Evolutionary conservation across 2,888 invertebrate species (phyloP).

Genomic region (Drosophila formosana): DNA sequence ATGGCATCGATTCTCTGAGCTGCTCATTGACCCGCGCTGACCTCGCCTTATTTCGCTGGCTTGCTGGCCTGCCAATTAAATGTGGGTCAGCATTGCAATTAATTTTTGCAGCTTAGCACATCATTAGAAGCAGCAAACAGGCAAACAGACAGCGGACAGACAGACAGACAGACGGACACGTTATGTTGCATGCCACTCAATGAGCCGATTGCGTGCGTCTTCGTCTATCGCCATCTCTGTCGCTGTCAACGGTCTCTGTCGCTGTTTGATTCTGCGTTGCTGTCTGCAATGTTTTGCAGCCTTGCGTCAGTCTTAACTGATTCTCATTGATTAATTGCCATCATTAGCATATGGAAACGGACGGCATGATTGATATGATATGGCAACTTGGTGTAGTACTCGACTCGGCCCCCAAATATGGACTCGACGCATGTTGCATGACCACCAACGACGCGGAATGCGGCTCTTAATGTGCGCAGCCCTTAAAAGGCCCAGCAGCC

Average conservation of each 20-base stretch:
- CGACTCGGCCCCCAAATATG: conserved; percentile 29
- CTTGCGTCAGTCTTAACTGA: conserved; percentile 64
- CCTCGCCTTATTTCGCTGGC: neutral
- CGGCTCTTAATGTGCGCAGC: conserved; percentile 59
- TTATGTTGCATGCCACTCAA: conserved; percentile 37
- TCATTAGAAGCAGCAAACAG: conserved; percentile 55
- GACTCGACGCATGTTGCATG: conserved; percentile 21
- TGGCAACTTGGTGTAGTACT: neutral
- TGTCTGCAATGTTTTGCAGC: neutral
- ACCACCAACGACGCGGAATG: conserved; percentile 53
- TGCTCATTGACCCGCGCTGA: neutral
- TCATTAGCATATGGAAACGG: conserved; percentile 75
- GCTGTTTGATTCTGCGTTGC: too few species aligned
- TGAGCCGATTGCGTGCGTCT: conserved; percentile 71
- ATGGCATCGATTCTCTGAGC: too few species aligned
- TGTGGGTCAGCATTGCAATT: conserved; percentile 67
- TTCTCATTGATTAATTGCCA: conserved; percentile 79
- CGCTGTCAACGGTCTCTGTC: neutral
- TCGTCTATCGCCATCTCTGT: neutral
- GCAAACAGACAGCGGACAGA: conserved; percentile 2
- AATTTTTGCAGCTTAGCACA: conserved; percentile 68
- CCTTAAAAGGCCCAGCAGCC: conserved; percentile 51
- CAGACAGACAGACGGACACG: neutral
- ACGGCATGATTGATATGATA: conserved; percentile 71
- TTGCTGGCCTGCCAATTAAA: conserved; percentile 50